Base-by-base conservation (phyloP, 2,113 vertebrate genomes). In the Pogona vitticeps region DNA sequence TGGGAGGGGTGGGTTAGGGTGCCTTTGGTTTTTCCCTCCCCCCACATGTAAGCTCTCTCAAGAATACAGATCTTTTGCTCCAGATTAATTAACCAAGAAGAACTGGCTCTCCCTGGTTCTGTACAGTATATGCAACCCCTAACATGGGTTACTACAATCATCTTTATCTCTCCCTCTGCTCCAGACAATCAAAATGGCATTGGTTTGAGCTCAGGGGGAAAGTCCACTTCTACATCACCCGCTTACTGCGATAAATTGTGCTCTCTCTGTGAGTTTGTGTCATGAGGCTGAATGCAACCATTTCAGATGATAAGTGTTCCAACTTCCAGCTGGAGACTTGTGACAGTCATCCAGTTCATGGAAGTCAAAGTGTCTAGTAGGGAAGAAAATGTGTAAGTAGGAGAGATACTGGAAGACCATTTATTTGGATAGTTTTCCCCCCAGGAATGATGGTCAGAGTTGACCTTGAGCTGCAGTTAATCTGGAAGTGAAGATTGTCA, bases 301-400 rank as follows among this genome's bases (percentile, higher is more conserved):
- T 28, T n/a, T 10, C 28, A 31, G 28, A 31, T 68, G 28, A 23
- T 31, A 28, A 68, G 65, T 65, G 71, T 10, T 56, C 58, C 59
- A 52, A 38, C 78, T 52, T 86, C 18, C 21, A 75, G n/a, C 7
- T 18, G 40, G 68, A 75, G 78, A 70, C 31, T 65, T n/a, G 73
- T 97, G 92, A 97, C 97, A 98, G 95, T 97, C 96, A 98, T 98
- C 95, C 97, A 98, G 91, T 98, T 98, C 89, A 97, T 98, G 87
- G 96, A 0, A 63, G 17, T 31, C 12, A 6, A 84, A 82, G 59
- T 52, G 78, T 71, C 31, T 33, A 70, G 83, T 23, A 46, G 67
- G 1, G 46, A 83, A 73, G 76, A 81, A 65, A 80, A n/a, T 21
- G 46, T 65, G 2, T 26, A 58, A 76, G 17, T 65, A n/a, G 68